A percentile compares a stretch with the other conserved stretches of the same genome.
phyloP scores from a whole-genome alignment of 2,113 vertebrate species.

The Phrynocephalus versicolor region DNA sequence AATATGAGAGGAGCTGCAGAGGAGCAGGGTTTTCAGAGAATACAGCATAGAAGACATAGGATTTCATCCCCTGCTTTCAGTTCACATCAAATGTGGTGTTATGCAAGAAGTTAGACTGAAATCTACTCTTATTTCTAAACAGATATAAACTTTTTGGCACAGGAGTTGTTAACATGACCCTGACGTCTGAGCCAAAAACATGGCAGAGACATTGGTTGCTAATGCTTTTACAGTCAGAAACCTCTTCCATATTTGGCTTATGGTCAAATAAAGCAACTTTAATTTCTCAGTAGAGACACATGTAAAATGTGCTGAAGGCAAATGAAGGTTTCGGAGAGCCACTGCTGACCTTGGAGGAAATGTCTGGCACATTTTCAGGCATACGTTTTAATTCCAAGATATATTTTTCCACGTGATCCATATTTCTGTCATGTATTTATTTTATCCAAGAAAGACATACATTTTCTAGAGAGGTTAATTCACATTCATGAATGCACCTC shows the following conservation, averaged over 20 bases:
- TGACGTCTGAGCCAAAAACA: constrained; percentile 19
- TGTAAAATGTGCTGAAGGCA: not conserved
- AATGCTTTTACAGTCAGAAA: not conserved
- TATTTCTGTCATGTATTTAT: not conserved
- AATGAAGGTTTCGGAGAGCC: not conserved
- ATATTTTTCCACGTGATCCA: not conserved
- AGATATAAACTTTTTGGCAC: constrained; percentile 3
- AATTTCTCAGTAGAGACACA: not conserved
- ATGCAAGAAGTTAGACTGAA: constrained; percentile 15
- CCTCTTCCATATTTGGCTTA: constrained; percentile 14
- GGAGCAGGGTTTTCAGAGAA: not conserved
- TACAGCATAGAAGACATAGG: not conserved
- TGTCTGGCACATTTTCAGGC: not conserved
- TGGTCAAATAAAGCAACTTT: not conserved
- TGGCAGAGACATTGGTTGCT: not conserved
- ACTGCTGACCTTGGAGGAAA: not conserved
- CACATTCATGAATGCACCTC: not conserved
- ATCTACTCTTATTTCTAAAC: constrained; percentile 23
- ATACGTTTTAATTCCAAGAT: not conserved
- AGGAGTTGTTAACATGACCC: not conserved
- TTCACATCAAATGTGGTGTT: not conserved
- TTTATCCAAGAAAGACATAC: not conserved
- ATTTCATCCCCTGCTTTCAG: not conserved
- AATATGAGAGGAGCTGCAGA: not conserved
- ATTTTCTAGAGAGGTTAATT: not conserved